phyloP scores from a whole-genome alignment of 2,888 invertebrate species.

The Drosophila maculinotata region DNA sequence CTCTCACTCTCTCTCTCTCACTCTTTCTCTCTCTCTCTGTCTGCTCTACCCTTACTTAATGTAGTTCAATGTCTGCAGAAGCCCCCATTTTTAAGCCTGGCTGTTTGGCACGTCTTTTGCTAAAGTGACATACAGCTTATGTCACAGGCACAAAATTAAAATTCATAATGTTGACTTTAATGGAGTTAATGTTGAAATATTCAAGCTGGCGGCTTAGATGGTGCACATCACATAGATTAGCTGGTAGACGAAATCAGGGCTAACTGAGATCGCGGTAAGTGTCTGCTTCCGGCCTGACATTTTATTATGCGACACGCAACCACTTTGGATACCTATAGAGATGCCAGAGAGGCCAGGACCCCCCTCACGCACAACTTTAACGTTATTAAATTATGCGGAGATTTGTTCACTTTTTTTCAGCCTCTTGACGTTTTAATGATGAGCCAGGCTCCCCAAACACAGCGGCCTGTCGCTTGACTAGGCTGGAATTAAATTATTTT shows the following conservation, averaged over 20 bases:
- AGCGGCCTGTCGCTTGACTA: constrained; percentile 33
- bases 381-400: constrained; percentile 80
- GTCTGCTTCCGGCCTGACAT: constrained; percentile 33
- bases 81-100: constrained; percentile 1
- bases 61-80: constrained; percentile 12
- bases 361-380: constrained; percentile 46
- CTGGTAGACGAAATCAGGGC: constrained; percentile 31
- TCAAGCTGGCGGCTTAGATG: constrained; percentile 63
- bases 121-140: constrained; percentile 28
- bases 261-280: constrained; percentile 43
- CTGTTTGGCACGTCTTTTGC: constrained; percentile 28
- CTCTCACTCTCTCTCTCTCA: neutral
- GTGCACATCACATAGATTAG: constrained; percentile 67
- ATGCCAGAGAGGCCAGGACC: neutral
- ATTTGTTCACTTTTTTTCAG: constrained; percentile 70
- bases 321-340: constrained; percentile 41
- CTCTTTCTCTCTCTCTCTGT: neutral
- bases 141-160: constrained; percentile 59
- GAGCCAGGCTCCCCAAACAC: constrained; percentile 25
- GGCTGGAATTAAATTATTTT: constrained; percentile 78
- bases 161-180: constrained; percentile 74
- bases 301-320: constrained; percentile 76
- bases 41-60: constrained; percentile 4
- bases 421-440: constrained; percentile 78
- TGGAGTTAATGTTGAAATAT: constrained; percentile 64